Conservation (phyloP, 2,888 invertebrate species). For the Pollenia griseotomentosa region DNA sequence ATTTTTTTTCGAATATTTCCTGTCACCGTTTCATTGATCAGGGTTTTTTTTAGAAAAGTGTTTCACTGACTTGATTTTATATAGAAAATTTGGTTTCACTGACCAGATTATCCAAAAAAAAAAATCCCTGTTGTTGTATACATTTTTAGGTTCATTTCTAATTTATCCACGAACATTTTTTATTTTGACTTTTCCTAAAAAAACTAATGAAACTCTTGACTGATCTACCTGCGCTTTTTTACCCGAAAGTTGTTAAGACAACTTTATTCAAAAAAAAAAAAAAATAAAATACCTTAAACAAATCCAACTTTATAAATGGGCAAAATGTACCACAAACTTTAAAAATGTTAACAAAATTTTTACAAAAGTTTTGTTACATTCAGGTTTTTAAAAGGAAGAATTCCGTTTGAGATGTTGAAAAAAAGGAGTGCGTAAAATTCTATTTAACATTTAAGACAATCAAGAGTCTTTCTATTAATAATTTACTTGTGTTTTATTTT, state of each 20-base stretch:
- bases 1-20: too few species aligned
- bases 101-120: too few species aligned
- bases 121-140: too few species aligned
- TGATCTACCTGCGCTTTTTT: slow-evolving; percentile 10
- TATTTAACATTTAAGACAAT: background rate
- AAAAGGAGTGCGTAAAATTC: background rate
- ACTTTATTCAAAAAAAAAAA: background rate
- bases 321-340: background rate
- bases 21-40: too few species aligned
- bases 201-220: background rate
- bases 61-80: too few species aligned
- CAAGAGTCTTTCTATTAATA: background rate
- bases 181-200: background rate
- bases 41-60: too few species aligned
- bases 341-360: background rate
- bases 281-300: background rate
- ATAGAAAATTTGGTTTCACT: too few species aligned
- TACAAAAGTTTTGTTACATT: background rate
- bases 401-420: too few species aligned
- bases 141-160: too few species aligned
- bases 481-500: background rate
- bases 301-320: background rate
- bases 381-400: too few species aligned
- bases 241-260: background rate
- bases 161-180: background rate